Evolutionary conservation across 2,113 vertebrate genomes (phyloP).

Genomic region (Coreoperca whiteheadi): DNA sequence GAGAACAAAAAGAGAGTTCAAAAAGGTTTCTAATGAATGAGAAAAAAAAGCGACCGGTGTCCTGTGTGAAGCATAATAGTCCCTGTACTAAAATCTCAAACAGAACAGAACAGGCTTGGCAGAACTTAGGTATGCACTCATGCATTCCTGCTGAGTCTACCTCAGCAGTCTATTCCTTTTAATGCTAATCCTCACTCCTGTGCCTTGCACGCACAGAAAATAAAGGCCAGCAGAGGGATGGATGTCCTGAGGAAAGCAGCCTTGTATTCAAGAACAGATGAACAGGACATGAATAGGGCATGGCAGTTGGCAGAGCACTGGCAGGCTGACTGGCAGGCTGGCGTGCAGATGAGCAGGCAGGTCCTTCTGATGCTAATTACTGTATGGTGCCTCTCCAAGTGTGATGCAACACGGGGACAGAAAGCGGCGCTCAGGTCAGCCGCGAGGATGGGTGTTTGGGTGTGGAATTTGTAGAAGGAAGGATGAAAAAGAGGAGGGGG

Average conservation of each 20-base stretch:
- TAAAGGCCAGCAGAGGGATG: constrained; percentile 67
- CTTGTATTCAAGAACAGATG: constrained; percentile 75
- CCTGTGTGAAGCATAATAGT: constrained; percentile 44
- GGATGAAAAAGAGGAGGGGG: constrained; percentile 1
- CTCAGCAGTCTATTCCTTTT: constrained; percentile 70
- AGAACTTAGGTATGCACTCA: constrained; percentile 62
- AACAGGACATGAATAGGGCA: constrained; percentile 76
- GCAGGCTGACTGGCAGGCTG: constrained; percentile 53
- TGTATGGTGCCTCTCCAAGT: constrained; percentile 52
- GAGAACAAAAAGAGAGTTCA: constrained; percentile 43
- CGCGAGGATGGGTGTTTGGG: constrained; percentile 11
- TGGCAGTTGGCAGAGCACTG: constrained; percentile 72
- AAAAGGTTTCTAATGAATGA: constrained; percentile 43
- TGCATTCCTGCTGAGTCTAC: constrained; percentile 62
- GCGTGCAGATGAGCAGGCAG: constrained; percentile 68
- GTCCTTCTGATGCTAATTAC: constrained; percentile 79
- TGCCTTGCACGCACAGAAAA: constrained; percentile 55
- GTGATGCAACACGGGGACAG: constrained; percentile 75
- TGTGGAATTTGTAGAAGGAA: not conserved
- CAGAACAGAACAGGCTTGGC: constrained; percentile 66
- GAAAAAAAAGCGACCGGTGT: constrained; percentile 43
- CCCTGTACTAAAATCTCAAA: constrained; percentile 45
- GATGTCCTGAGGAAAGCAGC: constrained; percentile 70
- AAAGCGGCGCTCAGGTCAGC: constrained; percentile 57
- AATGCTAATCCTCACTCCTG: constrained; percentile 69